Percentiles rank a stretch among this genome's conserved stretches.
These are phyloP conservation scores for Coenobita brevimanus DNA, from an alignment of 1,140 invertebrate genomes.

Conservation along the genomic window DNA sequence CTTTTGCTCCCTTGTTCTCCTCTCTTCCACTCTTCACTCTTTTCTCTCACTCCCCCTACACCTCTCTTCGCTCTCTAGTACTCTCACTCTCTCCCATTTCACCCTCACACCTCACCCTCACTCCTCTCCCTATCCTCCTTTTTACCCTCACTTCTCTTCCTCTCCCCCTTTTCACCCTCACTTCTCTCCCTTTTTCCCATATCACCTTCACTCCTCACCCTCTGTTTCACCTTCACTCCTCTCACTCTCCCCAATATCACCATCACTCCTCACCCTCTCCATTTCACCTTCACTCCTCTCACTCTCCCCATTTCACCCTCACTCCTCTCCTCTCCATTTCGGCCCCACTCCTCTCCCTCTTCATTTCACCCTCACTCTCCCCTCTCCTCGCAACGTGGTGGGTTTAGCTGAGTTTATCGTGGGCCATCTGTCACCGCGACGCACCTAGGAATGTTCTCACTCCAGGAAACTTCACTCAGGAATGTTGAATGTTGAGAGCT, in stretches of 20 bases:
- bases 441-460: too few species aligned
- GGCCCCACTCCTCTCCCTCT: too few species aligned
- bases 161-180: not conserved
- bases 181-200: not conserved
- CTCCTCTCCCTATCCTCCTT: conserved; percentile 6
- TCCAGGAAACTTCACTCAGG: too few species aligned
- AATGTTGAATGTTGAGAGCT: too few species aligned
- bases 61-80: not conserved
- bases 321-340: not conserved
- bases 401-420: too few species aligned
- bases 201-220: not conserved
- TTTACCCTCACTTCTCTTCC: not conserved
- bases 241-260: not conserved
- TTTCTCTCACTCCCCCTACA: not conserved
- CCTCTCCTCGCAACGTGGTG: too few species aligned
- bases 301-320: not conserved
- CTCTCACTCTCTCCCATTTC: not conserved
- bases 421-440: too few species aligned
- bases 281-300: not conserved
- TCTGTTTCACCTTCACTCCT: not conserved
- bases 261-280: not conserved
- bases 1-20: too few species aligned
- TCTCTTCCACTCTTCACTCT: not conserved
- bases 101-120: not conserved
- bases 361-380: not conserved